Base-by-base conservation (phyloP, 2,888 invertebrate species). In the Phrixothrix hirtus region DNA sequence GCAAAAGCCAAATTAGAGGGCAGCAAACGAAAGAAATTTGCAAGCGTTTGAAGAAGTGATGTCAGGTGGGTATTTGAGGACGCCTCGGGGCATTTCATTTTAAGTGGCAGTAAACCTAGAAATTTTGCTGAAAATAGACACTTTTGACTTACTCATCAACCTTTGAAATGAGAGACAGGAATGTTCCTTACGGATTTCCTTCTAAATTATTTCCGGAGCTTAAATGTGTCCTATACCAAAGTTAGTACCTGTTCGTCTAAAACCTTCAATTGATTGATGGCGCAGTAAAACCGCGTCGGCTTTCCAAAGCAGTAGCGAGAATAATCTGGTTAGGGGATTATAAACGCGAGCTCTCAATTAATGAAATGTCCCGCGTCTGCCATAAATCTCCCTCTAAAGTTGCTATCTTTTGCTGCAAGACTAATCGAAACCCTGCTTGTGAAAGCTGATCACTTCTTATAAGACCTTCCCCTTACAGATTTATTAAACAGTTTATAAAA, bases 311-410 rank as follows among this genome's bases (percentile, higher is more conserved):
- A 52, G 52, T 34, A 52, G 57, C 57, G 51, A 51, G 55, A 56
- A 61, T 61, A 63, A 62, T 63, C 59, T 60, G 60, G 59, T 61
- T 59, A 61, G 52, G 55, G 63, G 62, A 62, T 62, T 62, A 64
- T 64, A 62, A 63, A 61, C 60, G 62, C 63, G 60, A 60, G 62
- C 58, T 60, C 62, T 61, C 63, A 62, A 64, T 64, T 64, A 64
- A 64, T 64, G 62, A 61, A 62, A 64, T 61, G 63, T 64, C 63
- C 61, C 58, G 58, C 53, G 61, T 60, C 55, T 55, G 54, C 61
- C 50, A 57, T 62, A 62, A 63, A 63, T 63, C 61, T 55, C 53
- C 45, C 44, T 47, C 54, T 38, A 48, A 44, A 52, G 55, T 45
- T 48, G 47, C 54, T 52, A 58, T 55, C 52, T 50, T 55, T 55